Conservation (phyloP, 1,140 invertebrate genomes). For the Zaprionus ghesquierei region DNA sequence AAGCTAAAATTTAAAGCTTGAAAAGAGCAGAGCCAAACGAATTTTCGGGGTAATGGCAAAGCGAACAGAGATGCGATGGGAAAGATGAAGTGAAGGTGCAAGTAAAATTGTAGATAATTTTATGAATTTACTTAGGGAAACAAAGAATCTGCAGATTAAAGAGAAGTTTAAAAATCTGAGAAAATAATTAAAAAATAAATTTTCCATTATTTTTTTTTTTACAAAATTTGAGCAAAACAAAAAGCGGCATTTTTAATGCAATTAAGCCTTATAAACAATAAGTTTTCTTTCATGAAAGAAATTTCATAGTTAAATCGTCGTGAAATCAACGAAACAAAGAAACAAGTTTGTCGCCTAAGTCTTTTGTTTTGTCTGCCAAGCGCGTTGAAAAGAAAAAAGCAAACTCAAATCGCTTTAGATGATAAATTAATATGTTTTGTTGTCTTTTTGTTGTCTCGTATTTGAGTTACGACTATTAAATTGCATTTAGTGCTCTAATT, state of each 20-base stretch:
- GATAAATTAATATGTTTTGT: conserved; percentile 68
- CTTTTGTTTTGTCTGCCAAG: conserved; percentile 65
- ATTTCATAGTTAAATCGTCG: conserved; percentile 4
- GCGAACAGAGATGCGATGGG: background rate
- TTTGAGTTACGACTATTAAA: conserved; percentile 13
- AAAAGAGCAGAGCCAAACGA: conserved; percentile 52
- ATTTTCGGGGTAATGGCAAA: background rate
- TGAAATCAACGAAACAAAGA: conserved; percentile 27
- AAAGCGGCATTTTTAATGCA: conserved; percentile 19
- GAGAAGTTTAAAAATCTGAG: background rate
- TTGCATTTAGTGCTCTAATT: conserved; percentile 68
- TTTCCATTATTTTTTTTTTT: no score
- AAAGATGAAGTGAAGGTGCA: background rate
- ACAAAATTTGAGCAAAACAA: conserved; percentile 25
- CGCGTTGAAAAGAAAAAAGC: conserved; percentile 26
- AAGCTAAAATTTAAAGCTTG: conserved; percentile 17
- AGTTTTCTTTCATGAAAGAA: conserved; percentile 54
- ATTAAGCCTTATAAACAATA: conserved; percentile 24
- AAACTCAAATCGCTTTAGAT: conserved; percentile 8
- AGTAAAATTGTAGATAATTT: background rate
- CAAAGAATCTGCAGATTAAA: background rate
- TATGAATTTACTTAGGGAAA: background rate
- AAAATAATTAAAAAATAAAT: no score
- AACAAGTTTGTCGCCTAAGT: conserved; percentile 74
- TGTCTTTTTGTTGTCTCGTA: background rate